Conservation (phyloP, 2,888 invertebrate genomes). For the Galerucella nymphaeae region DNA sequence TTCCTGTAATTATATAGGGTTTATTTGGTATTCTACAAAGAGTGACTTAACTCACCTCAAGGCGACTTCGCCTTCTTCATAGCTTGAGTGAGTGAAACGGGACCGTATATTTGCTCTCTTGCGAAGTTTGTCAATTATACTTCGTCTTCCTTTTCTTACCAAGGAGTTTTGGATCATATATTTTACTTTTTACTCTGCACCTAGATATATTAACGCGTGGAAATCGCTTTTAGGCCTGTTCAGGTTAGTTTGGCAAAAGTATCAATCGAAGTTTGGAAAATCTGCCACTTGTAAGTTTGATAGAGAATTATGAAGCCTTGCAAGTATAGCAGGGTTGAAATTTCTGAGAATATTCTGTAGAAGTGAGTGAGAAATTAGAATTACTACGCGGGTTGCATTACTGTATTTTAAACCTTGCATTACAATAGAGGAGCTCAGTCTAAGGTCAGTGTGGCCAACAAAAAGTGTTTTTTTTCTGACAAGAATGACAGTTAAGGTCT, state of each 20-base stretch:
- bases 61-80: slow-evolving; percentile 25
- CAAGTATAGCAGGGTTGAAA: no score
- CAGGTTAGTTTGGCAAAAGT: background rate
- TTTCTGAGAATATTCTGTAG: no score
- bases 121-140: slow-evolving; percentile 21
- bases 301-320: no score
- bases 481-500: no score
- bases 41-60: slow-evolving; percentile 37
- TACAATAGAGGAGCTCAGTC: no score
- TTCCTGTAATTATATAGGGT: slow-evolving; percentile 43
- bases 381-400: no score
- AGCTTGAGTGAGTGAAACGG: background rate
- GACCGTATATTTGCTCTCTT: slow-evolving; percentile 24
- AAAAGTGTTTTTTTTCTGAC: no score
- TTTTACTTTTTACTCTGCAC: slow-evolving; percentile 9
- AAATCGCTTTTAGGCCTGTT: slow-evolving; percentile 1
- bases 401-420: no score
- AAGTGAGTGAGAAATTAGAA: no score
- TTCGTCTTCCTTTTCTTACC: slow-evolving; percentile 8
- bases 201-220: slow-evolving; percentile 5
- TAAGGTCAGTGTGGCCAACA: no score
- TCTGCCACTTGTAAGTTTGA: no score
- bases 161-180: slow-evolving; percentile 8
- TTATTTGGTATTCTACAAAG: slow-evolving; percentile 39
- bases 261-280: background rate